Base-by-base conservation (phyloP, 2,797 vertebrate genomes). In the Sebastiscus tertius region DNA sequence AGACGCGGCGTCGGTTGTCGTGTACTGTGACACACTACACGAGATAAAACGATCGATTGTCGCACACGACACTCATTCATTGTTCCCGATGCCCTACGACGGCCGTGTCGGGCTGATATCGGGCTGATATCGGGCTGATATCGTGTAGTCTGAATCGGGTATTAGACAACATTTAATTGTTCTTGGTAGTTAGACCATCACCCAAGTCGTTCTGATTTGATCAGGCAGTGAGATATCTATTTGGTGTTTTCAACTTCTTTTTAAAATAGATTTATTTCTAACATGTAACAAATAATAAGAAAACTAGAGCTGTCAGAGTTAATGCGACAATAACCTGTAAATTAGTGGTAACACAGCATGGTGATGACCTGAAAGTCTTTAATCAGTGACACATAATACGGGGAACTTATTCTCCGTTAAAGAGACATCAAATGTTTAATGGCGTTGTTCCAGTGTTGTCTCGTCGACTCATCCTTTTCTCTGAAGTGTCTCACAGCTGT, bases 401-500 rank as follows among this genome's bases (percentile, higher is more conserved):
- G 11, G 22, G 54, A 56, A 56, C 6, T 14, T 27, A 14, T 22
- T 67, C 9, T 77, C 11, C 13, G 29, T 64, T 49, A 26, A 6
- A 62, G 52, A 36, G 27, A 4, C 33, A 46, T 60, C 27, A 64
- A 39, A 56, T 29, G 20, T 55, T 39, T 39, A 61, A 22, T 27
- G 14, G 22, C 0, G 4, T 39, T 33, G 14, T 55, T 74, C 22
- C 56, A 59, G 16, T 34, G 29, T 24, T 54, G 26, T 54, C 68
- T 24, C 1, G 0, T 22, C 3, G 27, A 64, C 46, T 20, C 3
- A 39, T 29, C 12, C 6, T 29, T 26, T 12, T 12, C 16, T 65
- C 46, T 29, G 9, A 62, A 31, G 33, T 3, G 34, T 26, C 20
- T 77, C 29, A 58, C 63, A 81, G 64, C 75, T 73, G 69, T 64